Evolutionary conservation across 2,113 vertebrate species (phyloP).

Genomic region (Oriolus oriolus): DNA sequence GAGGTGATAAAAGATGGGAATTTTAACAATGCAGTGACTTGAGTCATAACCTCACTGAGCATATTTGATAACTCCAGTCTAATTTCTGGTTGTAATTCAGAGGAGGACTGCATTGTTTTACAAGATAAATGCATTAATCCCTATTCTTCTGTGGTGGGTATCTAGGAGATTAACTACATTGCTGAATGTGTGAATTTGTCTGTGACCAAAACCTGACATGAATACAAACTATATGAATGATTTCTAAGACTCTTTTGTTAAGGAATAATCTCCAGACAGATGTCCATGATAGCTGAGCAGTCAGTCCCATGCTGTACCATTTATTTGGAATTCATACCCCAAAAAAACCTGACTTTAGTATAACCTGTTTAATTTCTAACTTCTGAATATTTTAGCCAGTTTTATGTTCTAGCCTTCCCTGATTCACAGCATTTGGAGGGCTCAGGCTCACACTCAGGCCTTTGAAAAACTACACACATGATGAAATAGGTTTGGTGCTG

Average conservation of each 20-base stretch:
- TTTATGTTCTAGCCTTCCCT: neutral
- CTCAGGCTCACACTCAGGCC: neutral
- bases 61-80: constrained; percentile 64
- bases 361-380: neutral
- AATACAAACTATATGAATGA: constrained; percentile 65
- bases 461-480: neutral
- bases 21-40: constrained; percentile 57
- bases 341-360: neutral
- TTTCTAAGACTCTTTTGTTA: constrained; percentile 50
- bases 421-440: neutral
- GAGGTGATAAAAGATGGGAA: constrained; percentile 27
- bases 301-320: neutral
- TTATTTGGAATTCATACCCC: neutral
- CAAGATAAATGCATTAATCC: constrained; percentile 72
- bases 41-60: constrained; percentile 67
- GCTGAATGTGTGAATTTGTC: constrained; percentile 71
- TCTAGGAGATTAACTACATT: constrained; percentile 68
- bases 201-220: constrained; percentile 64
- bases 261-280: constrained; percentile 27
- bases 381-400: neutral
- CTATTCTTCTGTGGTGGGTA: constrained; percentile 62
- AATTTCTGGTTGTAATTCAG: constrained; percentile 70
- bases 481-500: neutral
- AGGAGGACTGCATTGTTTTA: constrained; percentile 67
- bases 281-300: neutral